Percentiles rank a stretch among this genome's conserved stretches.
Conservation (phyloP, 2,888 invertebrate genomes). For the Troides helena region DNA sequence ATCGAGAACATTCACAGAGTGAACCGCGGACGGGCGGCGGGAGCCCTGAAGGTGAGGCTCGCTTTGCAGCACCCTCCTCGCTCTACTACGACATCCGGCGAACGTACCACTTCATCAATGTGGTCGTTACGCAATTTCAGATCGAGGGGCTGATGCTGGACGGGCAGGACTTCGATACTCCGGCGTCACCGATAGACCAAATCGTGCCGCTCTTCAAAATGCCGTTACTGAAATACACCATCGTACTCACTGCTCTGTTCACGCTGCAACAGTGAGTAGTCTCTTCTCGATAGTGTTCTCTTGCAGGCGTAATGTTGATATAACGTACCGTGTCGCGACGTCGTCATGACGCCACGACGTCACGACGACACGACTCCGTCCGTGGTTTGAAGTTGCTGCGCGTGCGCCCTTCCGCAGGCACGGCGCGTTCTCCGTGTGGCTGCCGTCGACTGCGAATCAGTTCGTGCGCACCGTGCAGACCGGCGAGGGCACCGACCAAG, state of each 20-base stretch:
- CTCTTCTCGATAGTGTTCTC: background rate
- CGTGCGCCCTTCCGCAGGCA: background rate
- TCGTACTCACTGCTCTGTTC: constrained; percentile 65
- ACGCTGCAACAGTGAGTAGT: constrained; percentile 80
- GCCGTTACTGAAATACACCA: constrained; percentile 72
- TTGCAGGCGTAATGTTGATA: too few relatives aligned
- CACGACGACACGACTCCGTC: too few relatives aligned
- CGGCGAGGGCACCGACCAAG: background rate
- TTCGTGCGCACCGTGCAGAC: background rate
- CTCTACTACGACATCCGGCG: too few relatives aligned
- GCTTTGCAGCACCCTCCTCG: too few relatives aligned
- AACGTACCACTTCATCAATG: too few relatives aligned
- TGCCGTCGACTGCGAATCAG: background rate
- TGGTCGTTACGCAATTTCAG: constrained; percentile 45
- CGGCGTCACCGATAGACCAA: constrained; percentile 51
- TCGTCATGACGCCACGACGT: too few relatives aligned
- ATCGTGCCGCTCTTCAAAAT: constrained; percentile 70
- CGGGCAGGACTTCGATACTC: constrained; percentile 44
- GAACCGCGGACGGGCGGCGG: constrained; percentile 40
- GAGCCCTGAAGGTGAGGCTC: background rate
- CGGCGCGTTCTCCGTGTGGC: background rate
- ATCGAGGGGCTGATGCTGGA: constrained; percentile 39
- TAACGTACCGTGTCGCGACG: too few relatives aligned
- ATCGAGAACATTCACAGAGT: constrained; percentile 50
- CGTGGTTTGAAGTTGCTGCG: too few relatives aligned